These are phyloP conservation scores for Manis crassicaudata DNA, from an alignment of 2,797 vertebrate genomes.

Conservation along the genomic window DNA sequence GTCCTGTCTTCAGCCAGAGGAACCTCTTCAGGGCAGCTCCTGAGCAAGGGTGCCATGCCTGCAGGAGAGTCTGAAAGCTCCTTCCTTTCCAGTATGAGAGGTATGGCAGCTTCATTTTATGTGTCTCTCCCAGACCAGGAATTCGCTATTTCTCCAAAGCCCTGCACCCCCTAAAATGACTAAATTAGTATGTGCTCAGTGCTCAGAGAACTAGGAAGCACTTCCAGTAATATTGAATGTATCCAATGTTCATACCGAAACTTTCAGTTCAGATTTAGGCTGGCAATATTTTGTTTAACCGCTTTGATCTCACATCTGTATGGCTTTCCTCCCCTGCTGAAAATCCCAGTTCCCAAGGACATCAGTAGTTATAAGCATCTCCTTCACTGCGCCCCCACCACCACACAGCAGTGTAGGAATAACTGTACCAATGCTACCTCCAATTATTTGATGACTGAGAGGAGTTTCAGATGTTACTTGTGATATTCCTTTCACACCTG, in stretches of 20 bases:
- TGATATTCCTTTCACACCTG: not conserved
- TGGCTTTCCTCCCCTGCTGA: not conserved
- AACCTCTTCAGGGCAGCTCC: not conserved
- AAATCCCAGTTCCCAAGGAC: not conserved
- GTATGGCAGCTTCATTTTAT: not conserved
- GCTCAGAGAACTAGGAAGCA: not conserved
- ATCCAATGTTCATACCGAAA: not conserved
- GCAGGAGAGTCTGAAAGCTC: not conserved
- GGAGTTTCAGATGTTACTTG: not conserved
- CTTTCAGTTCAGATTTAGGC: not conserved
- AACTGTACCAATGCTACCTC: not conserved
- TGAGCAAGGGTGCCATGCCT: not conserved
- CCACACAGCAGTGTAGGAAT: not conserved
- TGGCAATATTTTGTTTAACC: not conserved
- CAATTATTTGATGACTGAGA: not conserved
- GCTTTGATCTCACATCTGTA: not conserved
- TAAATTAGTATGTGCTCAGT: not conserved
- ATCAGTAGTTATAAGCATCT: not conserved
- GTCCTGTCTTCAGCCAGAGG: not conserved
- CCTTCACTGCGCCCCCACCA: not conserved
- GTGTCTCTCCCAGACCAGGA: not conserved
- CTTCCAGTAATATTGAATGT: not conserved
- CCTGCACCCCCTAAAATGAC: not conserved
- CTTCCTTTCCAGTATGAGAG: not conserved
- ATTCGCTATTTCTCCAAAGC: not conserved